Evolutionary conservation across 2,888 invertebrate genomes (phyloP).

Genomic region (Carpatolechia fugitivella): DNA sequence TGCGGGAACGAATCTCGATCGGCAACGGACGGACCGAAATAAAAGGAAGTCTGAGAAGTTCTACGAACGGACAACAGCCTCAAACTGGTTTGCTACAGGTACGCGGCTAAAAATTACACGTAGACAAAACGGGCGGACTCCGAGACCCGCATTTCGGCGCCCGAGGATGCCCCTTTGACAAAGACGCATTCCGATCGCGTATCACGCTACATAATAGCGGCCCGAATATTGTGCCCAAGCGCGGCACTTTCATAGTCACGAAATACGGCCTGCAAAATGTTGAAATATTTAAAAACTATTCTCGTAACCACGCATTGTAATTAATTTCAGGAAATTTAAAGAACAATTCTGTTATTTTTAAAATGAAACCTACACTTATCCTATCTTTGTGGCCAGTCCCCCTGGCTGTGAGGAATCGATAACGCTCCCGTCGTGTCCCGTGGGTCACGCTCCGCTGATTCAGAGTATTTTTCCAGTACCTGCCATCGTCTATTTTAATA

Average conservation of each 20-base stretch:
- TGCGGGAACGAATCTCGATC: conserved; percentile 41
- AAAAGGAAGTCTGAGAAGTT: conserved; percentile 53
- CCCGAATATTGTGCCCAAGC: conserved; percentile 29
- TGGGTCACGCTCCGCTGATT: conserved; percentile 47
- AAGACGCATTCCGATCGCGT: conserved; percentile 63
- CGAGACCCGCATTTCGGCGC: conserved; percentile 54
- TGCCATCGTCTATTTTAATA: conserved; percentile 26
- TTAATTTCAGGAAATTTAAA: neutral
- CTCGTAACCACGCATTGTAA: neutral
- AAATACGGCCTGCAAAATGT: conserved; percentile 20
- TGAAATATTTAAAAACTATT: neutral
- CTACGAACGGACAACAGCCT: conserved; percentile 51
- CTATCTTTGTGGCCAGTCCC: conserved; percentile 33
- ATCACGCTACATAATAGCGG: conserved; percentile 40
- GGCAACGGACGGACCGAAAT: conserved; percentile 39
- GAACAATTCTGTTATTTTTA: neutral
- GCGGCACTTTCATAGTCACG: conserved; percentile 26
- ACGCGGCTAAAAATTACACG: conserved; percentile 70
- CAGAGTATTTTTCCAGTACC: conserved; percentile 34
- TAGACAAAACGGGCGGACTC: conserved; percentile 56
- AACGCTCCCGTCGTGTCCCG: conserved; percentile 48
- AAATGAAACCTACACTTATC: neutral
- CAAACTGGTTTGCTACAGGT: conserved; percentile 73
- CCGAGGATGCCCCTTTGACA: conserved; percentile 55
- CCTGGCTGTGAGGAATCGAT: conserved; percentile 47